These are phyloP conservation scores for Notothenia coriiceps DNA, from an alignment of 2,113 vertebrate species.

Conservation along the genomic window DNA sequence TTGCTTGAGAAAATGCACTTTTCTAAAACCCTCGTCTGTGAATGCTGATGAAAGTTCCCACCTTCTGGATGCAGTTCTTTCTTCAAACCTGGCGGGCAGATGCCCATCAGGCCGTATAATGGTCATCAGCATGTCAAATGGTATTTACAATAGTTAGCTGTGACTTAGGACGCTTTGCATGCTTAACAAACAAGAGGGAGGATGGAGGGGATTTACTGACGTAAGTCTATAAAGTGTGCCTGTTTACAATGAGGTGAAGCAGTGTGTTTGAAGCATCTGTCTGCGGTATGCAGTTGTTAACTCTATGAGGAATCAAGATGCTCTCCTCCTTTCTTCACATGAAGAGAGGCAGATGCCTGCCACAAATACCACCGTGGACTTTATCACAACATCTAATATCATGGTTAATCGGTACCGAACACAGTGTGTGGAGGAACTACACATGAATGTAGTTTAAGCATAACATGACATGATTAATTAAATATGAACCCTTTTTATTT, in stretches of 20 bases:
- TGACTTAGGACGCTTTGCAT: constrained; percentile 40
- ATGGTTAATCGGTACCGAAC: constrained; percentile 28
- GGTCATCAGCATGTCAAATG: constrained; percentile 67
- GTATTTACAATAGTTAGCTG: constrained; percentile 68
- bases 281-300: constrained; percentile 60
- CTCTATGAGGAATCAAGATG: constrained; percentile 34
- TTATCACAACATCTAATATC: not conserved
- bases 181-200: constrained; percentile 52
- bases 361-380: not conserved
- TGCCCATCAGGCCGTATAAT: constrained; percentile 34
- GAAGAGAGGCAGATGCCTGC: constrained; percentile 3
- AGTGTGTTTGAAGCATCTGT: constrained; percentile 60
- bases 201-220: constrained; percentile 70
- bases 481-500: constrained; percentile 13
- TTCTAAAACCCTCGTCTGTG: not conserved
- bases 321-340: constrained; percentile 10
- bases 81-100: constrained; percentile 44
- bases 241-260: constrained; percentile 51
- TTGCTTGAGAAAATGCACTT: not conserved
- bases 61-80: not conserved
- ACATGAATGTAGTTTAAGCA: constrained; percentile 29
- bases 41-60: not conserved
- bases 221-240: constrained; percentile 18
- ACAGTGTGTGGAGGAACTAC: constrained; percentile 7
- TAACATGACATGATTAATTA: not conserved